Percentiles rank a stretch among this genome's conserved stretches.
Conservation (phyloP, 2,797 vertebrate genomes). For the Manis pentadactyla region DNA sequence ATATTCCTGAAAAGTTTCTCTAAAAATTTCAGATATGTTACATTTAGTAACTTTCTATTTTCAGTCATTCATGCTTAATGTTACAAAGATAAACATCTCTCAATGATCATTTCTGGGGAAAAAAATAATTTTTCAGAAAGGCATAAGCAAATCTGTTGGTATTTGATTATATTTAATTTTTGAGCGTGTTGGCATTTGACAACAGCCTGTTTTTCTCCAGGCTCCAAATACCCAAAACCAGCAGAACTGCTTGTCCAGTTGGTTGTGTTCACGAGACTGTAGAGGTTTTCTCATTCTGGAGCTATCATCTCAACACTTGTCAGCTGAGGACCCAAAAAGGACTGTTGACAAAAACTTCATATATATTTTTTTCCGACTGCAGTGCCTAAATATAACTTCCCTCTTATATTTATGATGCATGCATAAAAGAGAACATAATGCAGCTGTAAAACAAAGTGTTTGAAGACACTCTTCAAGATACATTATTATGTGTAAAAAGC, state of each 20-base stretch:
- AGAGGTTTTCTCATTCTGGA: background rate
- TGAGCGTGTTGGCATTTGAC: background rate
- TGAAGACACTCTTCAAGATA: conserved; percentile 1
- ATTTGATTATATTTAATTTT: background rate
- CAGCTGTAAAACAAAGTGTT: background rate
- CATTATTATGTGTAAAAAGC: background rate
- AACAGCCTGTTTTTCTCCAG: background rate
- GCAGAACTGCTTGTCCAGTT: background rate
- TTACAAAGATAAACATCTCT: background rate
- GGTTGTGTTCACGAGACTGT: background rate
- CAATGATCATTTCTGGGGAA: background rate
- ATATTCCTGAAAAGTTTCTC: background rate
- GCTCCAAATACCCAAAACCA: background rate
- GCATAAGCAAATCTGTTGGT: background rate
- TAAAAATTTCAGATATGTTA: background rate
- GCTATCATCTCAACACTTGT: background rate
- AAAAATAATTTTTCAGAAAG: background rate
- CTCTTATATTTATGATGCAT: background rate
- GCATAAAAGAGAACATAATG: conserved; percentile 35
- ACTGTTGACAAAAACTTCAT: background rate
- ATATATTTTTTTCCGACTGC: background rate
- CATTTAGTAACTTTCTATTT: background rate
- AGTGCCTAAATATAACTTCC: background rate
- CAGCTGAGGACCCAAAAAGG: background rate
- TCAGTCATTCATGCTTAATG: background rate